phyloP scores from a whole-genome alignment of 2,888 invertebrate genomes.

The Rhamphomyia laevipes region DNA sequence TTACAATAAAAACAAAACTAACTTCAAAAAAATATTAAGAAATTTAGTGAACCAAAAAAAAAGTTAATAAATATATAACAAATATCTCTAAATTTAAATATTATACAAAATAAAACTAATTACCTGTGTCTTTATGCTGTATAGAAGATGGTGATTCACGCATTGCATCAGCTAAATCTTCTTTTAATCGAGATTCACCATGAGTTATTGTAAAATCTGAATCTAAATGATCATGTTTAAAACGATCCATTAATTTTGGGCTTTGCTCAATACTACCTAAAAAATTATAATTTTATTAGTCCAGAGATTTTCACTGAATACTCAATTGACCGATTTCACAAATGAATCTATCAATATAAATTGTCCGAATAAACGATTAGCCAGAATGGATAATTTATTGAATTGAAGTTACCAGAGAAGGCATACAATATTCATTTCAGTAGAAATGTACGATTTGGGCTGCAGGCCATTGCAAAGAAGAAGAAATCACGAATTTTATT shows the following conservation, averaged over 20 bases:
- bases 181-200: slow-evolving; percentile 70
- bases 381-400: no score
- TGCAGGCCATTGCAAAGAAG: no score
- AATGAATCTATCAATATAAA: no score
- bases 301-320: neutral
- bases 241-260: slow-evolving; percentile 68
- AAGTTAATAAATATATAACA: neutral
- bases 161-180: slow-evolving; percentile 92
- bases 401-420: no score
- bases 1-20: neutral
- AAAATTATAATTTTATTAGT: neutral
- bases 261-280: slow-evolving; percentile 85
- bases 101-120: slow-evolving; percentile 11
- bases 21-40: neutral
- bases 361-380: no score
- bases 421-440: no score
- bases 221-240: slow-evolving; percentile 47
- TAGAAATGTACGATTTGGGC: no score
- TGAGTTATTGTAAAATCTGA: slow-evolving; percentile 34
- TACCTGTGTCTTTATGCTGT: slow-evolving; percentile 30
- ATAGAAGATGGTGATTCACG: slow-evolving; percentile 56
- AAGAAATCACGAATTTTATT: no score
- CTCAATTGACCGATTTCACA: no score
- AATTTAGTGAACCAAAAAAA: neutral
- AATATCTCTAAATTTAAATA: neutral